Conservation (phyloP, 2,797 vertebrate species). For the Sebastiscus tertius region DNA sequence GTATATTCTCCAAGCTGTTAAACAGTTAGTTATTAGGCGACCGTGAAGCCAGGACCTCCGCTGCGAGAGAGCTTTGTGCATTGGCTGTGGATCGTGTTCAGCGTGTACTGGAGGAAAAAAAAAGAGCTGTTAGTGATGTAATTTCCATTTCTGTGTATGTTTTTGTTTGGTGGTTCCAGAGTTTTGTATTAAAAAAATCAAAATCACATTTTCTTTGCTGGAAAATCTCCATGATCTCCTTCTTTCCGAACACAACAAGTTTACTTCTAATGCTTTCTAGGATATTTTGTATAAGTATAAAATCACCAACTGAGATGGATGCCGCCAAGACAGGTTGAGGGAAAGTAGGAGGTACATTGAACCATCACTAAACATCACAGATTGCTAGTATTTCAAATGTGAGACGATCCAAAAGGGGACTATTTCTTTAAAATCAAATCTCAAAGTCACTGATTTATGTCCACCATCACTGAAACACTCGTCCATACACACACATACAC, state of each 20-base stretch:
- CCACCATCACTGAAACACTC: slow-evolving; percentile 10
- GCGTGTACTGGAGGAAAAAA: neutral
- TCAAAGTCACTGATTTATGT: slow-evolving; percentile 33
- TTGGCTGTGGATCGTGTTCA: neutral
- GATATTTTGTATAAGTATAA: neutral
- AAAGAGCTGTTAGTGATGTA: neutral
- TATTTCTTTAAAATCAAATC: slow-evolving; percentile 8
- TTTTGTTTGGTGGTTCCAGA: neutral
- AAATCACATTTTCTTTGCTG: neutral
- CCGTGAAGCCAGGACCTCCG: slow-evolving; percentile 47
- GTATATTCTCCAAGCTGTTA: slow-evolving; percentile 29
- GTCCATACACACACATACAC: neutral
- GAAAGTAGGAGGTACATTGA: neutral
- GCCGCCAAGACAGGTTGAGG: neutral
- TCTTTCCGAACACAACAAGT: neutral
- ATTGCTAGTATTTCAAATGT: neutral
- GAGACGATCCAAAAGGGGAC: neutral
- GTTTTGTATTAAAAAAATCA: neutral
- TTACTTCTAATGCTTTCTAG: neutral
- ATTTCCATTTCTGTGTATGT: neutral
- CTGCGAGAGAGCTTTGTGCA: slow-evolving; percentile 3
- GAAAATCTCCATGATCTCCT: neutral
- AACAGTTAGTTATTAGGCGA: slow-evolving; percentile 33
- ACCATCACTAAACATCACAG: neutral
- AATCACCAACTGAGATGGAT: neutral